Percentiles rank a stretch among this genome's conserved stretches.
Conservation (phyloP, 2,113 vertebrate species). For the Coreoperca whiteheadi region DNA sequence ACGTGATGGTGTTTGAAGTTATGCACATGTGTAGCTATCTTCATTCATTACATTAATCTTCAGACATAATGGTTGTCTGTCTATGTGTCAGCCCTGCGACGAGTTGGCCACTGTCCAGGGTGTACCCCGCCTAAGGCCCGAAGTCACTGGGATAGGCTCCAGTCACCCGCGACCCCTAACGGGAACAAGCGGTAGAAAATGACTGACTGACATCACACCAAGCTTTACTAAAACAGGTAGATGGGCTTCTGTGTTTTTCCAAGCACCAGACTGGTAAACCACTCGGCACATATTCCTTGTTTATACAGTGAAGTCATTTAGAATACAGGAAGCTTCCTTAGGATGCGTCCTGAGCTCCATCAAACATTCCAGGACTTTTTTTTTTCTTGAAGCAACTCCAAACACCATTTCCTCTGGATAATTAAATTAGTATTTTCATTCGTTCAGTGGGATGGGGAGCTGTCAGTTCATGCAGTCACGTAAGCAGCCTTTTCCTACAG, state of each 20-base stretch:
- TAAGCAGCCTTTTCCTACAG: not conserved
- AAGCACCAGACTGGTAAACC: not conserved
- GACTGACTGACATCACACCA: no score
- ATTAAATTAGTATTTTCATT: not conserved
- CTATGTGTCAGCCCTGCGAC: no score
- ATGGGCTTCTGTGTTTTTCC: not conserved
- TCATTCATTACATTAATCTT: not conserved
- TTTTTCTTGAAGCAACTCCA: slow-evolving; percentile 22
- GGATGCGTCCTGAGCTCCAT: not conserved
- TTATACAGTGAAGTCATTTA: not conserved
- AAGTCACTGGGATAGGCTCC: no score
- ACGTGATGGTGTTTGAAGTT: not conserved
- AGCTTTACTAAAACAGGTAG: not conserved
- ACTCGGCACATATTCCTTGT: not conserved
- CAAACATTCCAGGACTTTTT: not conserved
- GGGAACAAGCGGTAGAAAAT: no score
- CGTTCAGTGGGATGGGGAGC: not conserved
- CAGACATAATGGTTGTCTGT: no score
- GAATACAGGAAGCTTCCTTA: not conserved
- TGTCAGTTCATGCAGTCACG: not conserved
- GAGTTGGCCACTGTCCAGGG: no score
- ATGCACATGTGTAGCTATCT: not conserved
- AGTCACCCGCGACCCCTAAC: no score
- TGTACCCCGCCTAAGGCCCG: no score
- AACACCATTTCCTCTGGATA: slow-evolving; percentile 8